Base-by-base conservation (phyloP, 2,113 vertebrate species). In the Melospiza melodia region DNA sequence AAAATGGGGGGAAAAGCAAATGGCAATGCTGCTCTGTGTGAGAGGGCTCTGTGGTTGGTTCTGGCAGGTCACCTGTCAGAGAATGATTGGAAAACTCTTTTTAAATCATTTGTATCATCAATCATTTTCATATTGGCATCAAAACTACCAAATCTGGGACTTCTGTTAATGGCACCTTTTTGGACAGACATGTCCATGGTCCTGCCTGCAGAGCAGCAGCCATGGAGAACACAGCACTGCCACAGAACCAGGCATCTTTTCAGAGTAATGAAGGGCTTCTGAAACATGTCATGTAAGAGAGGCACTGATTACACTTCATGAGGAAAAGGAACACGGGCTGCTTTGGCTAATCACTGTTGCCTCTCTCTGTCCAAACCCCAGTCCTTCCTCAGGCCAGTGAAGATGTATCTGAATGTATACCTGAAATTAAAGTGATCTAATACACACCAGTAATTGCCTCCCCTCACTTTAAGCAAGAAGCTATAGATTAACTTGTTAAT, bases 401-500 rank as follows among this genome's bases (percentile, higher is more conserved):
- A 95, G 86, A 66, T 46, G 22, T 39, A 93, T 66, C 80, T 92
- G 89, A 89, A 69, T 1, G 0, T 58, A 65, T 23, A 91, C 49
- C 89, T 94, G 92, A 84, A 95, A 94, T 95, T 93, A 92, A 93
- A 94, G 92, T 87, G 88, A 93, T 93, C 93, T 92, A 92, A 93
- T 90, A 48, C 90, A 43, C 44, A 58, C 14, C 66, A 82, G 69
- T 92, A 94, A 95, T 92, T 93, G 93, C 90, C 93, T 91, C 48
- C 52, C 48, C 76, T 90, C 73, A 51, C 85, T 89, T 92, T 35
- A 77, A 95, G 89, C 83, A 73, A 96, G 86, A 72, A 92, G 61
- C 83, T 93, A 96, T 95, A 72, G 95, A 96, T 96, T 95, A 94
- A 76, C 93, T 93, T 94, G 84, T 90, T 97, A 94, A 93, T 97